Percentiles rank a stretch among this genome's conserved stretches.
Evolutionary conservation across 2,888 invertebrate species (phyloP).

Genomic region (Xanthostigma xanthostigma): DNA sequence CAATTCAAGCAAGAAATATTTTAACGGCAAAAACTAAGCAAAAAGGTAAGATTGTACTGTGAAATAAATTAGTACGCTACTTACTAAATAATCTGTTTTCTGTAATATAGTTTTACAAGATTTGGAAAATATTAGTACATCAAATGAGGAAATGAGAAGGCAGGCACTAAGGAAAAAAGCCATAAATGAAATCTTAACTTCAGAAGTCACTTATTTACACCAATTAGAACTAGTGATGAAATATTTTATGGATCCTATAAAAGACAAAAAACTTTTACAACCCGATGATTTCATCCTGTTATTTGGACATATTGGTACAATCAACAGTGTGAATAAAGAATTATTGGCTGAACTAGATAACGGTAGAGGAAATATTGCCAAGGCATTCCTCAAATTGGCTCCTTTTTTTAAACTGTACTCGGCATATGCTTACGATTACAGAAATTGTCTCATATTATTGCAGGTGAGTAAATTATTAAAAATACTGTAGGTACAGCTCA

Average conservation of each 20-base stretch:
- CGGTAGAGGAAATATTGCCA: slow-evolving; percentile 40
- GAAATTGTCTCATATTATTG: slow-evolving; percentile 41
- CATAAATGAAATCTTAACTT: slow-evolving; percentile 50
- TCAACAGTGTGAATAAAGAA: slow-evolving; percentile 47
- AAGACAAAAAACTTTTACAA: slow-evolving; percentile 34
- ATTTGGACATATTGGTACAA: slow-evolving; percentile 47
- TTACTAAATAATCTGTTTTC: slow-evolving; percentile 5
- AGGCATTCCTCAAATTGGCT: slow-evolving; percentile 52
- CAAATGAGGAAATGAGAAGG: slow-evolving; percentile 18
- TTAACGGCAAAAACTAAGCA: slow-evolving; percentile 42
- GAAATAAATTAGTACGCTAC: neutral
- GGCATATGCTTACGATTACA: slow-evolving; percentile 60
- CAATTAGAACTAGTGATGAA: slow-evolving; percentile 50
- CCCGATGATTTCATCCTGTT: slow-evolving; percentile 34
- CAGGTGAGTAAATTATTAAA: slow-evolving; percentile 30
- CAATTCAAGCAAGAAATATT: slow-evolving; percentile 43
- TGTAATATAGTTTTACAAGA: slow-evolving; percentile 36
- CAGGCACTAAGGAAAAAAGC: slow-evolving; percentile 34
- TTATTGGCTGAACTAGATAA: slow-evolving; percentile 39
- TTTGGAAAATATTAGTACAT: slow-evolving; percentile 32
- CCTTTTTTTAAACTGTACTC: slow-evolving; percentile 68
- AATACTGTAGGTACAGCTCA: neutral
- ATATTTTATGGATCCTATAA: slow-evolving; percentile 44
- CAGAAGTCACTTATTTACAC: slow-evolving; percentile 51
- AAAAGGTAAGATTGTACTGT: slow-evolving; percentile 28